Conservation (phyloP, 2,113 vertebrate species). For the Oxygymnocypris stewartii region DNA sequence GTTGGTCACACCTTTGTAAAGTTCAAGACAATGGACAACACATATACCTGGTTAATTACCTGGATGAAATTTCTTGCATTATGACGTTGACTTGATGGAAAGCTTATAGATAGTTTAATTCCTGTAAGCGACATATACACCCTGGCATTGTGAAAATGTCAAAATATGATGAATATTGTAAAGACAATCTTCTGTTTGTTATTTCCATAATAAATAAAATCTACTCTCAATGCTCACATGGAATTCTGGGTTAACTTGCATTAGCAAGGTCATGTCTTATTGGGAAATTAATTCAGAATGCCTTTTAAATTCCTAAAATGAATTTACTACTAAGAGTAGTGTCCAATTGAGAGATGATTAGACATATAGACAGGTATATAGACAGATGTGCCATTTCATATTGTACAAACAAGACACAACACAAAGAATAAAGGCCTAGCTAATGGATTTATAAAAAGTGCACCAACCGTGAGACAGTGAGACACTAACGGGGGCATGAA, state of each 20-base stretch:
- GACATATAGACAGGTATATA: not conserved
- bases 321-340: no score
- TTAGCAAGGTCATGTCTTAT: not conserved
- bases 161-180: not conserved
- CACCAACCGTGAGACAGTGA: not conserved
- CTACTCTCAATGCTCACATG: not conserved
- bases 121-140: not conserved
- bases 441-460: not conserved
- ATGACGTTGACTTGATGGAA: not conserved
- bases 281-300: not conserved
- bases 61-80: not conserved
- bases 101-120: not conserved
- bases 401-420: no score
- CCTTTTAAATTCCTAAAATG: not conserved
- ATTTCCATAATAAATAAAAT: not conserved
- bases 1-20: constrained; percentile 66
- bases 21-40: constrained; percentile 34
- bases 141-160: not conserved
- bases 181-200: not conserved
- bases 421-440: not conserved
- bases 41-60: constrained; percentile 27
- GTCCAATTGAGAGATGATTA: no score
- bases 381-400: not conserved
- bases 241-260: not conserved
- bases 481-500: not conserved